Evolutionary conservation across 2,113 vertebrate genomes (phyloP).

Genomic region (Phocoena sinus): DNA sequence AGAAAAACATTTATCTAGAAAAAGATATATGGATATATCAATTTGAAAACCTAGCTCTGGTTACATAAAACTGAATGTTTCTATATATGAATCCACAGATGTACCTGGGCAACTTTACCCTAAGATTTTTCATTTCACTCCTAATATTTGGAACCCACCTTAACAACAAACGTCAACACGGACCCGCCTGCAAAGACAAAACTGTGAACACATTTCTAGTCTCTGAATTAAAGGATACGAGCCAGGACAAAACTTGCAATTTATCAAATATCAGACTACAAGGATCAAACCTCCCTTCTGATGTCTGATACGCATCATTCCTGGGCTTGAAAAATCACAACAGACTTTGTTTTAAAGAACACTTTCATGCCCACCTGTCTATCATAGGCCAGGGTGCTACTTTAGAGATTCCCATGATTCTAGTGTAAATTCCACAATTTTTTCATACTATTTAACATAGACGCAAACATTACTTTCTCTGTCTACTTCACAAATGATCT

Average conservation of each 20-base stretch:
- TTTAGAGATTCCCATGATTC: neutral
- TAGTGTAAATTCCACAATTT: neutral
- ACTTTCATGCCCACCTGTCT: slow-evolving; percentile 38
- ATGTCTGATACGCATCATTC: slow-evolving; percentile 29
- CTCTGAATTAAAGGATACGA: slow-evolving; percentile 32
- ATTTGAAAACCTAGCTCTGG: slow-evolving; percentile 55
- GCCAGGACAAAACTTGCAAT: neutral
- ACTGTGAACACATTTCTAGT: neutral
- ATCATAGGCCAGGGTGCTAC: neutral
- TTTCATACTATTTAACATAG: neutral
- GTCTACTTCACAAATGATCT: neutral
- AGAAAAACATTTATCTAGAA: slow-evolving; percentile 45
- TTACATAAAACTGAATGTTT: slow-evolving; percentile 56
- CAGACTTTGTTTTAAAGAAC: slow-evolving; percentile 60
- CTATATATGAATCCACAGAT: neutral
- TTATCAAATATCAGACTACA: slow-evolving; percentile 48
- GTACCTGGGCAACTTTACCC: neutral
- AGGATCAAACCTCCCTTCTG: slow-evolving; percentile 36
- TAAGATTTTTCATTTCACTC: neutral
- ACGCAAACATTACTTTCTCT: neutral
- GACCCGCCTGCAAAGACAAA: neutral
- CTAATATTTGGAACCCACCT: neutral
- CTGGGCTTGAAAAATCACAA: slow-evolving; percentile 49
- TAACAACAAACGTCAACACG: neutral
- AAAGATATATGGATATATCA: slow-evolving; percentile 30